Evolutionary conservation across 2,113 vertebrate species (phyloP), one percentile per base, ranked within the genome.

Genomic region (Macquaria ambigua): DNA sequence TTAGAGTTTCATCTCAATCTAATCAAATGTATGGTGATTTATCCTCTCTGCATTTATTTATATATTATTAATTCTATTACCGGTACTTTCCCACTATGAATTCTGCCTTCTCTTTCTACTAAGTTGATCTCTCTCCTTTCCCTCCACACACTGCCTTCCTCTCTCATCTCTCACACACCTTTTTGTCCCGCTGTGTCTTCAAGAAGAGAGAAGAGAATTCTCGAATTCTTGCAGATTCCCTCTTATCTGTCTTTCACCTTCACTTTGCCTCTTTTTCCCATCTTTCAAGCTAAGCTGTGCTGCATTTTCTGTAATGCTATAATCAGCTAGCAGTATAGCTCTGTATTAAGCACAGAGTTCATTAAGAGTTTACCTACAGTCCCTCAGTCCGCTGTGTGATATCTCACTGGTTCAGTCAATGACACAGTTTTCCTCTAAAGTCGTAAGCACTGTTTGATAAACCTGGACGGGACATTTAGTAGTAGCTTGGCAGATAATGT

Each of bases 281-380:
- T 63, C 59, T 37, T 34, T 63, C 41, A 15, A 14, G 59, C 28
- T 37, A n/a, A 75, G 73, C 58, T 34, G 1, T 52, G 61, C 46
- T 64, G 61, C 28, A 9, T 53, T 12, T 66, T 53, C 61, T 64
- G 25, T 64, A 39, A 20, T 31, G 28, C 31, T 53, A 31, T 52
- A 64, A 64, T 64, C 59, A 52, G 43, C 41, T 48, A 8, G 25
- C 7, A 48, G 31, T 20, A 63, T 21, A 11, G 37, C 6, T 6
- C 31, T n/a, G n/a, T n/a, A n/a, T n/a, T n/a, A n/a, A n/a, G n/a
- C 4, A 39, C 25, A 3, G 58, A 37, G 74, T 77, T 77, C 61
- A 64, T 77, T 39, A n/a, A 25, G 61, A 64, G 74, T 66, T 77
- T 53, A 64, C 58, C 43, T 20, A 12, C n/a, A 52, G 21, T 64